Evolutionary conservation across 2,888 invertebrate species (phyloP).

Genomic region (Thymelicus acteon): DNA sequence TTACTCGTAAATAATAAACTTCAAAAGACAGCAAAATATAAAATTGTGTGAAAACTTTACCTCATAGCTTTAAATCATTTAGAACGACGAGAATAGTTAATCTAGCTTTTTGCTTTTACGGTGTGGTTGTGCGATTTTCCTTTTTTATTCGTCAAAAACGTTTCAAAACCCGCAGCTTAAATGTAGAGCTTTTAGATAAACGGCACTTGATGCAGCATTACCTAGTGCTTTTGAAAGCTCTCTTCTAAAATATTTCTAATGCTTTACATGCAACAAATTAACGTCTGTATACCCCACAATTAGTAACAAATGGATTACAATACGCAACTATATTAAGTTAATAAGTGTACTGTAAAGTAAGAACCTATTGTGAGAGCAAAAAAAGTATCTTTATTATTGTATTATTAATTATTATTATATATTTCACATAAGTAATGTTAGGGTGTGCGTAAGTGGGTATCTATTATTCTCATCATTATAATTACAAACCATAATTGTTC

Average conservation of each 20-base stretch:
- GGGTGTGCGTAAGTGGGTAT: too few relatives aligned
- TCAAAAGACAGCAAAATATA: background rate
- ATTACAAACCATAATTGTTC: too few relatives aligned
- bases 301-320: too few relatives aligned
- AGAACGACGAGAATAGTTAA: background rate
- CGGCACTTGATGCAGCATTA: background rate
- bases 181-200: conserved; percentile 12
- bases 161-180: conserved; percentile 5
- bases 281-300: too few relatives aligned
- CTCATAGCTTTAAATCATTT: background rate
- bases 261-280: background rate
- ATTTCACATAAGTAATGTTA: too few relatives aligned
- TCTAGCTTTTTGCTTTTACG: background rate
- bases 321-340: too few relatives aligned
- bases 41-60: background rate
- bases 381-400: too few relatives aligned
- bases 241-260: background rate
- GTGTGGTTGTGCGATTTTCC: conserved; percentile 3
- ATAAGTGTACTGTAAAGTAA: too few relatives aligned
- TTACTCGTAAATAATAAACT: too few relatives aligned
- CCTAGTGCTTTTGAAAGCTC: background rate
- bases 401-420: too few relatives aligned
- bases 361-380: too few relatives aligned
- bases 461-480: too few relatives aligned
- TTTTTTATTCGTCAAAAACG: conserved; percentile 13